These are phyloP conservation scores for Rutilus rutilus DNA, from an alignment of 2,113 vertebrate species.

Conservation along the genomic window DNA sequence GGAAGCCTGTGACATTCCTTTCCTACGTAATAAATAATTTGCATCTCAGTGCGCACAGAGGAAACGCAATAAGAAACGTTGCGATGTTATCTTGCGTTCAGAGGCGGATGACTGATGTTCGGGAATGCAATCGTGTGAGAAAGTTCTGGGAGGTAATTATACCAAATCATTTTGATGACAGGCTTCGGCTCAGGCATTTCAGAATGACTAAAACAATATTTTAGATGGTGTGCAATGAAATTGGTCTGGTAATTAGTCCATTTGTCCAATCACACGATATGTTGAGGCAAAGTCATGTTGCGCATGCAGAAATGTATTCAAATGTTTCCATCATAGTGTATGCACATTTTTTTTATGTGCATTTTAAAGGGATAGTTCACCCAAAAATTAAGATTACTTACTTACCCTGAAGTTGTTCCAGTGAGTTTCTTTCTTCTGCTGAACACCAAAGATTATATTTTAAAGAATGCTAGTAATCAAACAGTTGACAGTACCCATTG, in stretches of 20 bases:
- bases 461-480: too few relatives aligned
- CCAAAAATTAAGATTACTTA: too few relatives aligned
- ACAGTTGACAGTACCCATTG: too few relatives aligned
- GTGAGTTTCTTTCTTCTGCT: too few relatives aligned
- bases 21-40: not conserved
- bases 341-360: not conserved
- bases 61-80: not conserved
- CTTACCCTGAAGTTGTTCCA: too few relatives aligned
- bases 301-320: not conserved
- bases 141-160: not conserved
- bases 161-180: not conserved
- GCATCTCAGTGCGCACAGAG: not conserved
- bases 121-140: not conserved
- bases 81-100: not conserved
- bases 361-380: too few relatives aligned
- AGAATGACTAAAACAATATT: not conserved
- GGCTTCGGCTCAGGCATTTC: not conserved
- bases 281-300: not conserved
- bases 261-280: not conserved
- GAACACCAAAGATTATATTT: too few relatives aligned
- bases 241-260: not conserved
- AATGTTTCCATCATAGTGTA: not conserved
- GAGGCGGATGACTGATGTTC: not conserved
- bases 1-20: not conserved
- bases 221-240: not conserved